These are phyloP conservation scores for Drosophila flavopinicola DNA, from an alignment of 2,888 invertebrate genomes.

Conservation along the genomic window DNA sequence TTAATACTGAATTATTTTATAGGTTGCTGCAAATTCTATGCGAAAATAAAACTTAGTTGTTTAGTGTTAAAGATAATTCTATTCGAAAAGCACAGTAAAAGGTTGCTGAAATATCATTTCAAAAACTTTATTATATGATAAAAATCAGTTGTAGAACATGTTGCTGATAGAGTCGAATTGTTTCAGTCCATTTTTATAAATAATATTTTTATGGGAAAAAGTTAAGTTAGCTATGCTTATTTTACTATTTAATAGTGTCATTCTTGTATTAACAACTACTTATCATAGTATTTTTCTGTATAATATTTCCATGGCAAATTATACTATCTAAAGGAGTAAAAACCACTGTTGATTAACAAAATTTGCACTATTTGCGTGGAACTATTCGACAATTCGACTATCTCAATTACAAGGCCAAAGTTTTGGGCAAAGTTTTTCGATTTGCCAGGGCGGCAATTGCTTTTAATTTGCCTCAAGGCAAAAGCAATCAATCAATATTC, in stretches of 20 bases:
- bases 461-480: slow-evolving; percentile 57
- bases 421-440: slow-evolving; percentile 50
- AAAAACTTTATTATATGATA: not conserved
- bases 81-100: not conserved
- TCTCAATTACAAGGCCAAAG: slow-evolving; percentile 45
- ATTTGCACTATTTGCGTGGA: not conserved
- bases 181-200: too few species aligned
- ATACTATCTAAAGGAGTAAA: not conserved
- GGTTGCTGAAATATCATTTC: not conserved
- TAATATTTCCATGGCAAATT: not conserved
- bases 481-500: slow-evolving; percentile 78
- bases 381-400: slow-evolving; percentile 19
- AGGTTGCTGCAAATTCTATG: not conserved
- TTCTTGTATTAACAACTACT: too few species aligned
- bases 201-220: too few species aligned
- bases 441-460: slow-evolving; percentile 47
- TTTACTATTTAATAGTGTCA: too few species aligned
- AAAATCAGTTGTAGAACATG: too few species aligned
- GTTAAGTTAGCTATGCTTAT: too few species aligned
- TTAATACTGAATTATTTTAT: slow-evolving; percentile 33
- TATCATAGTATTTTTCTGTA: too few species aligned
- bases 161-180: too few species aligned
- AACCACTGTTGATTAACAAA: slow-evolving; percentile 15
- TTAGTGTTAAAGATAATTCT: not conserved
- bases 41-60: not conserved